Conservation (phyloP, 2,888 invertebrate genomes). For the Chalcis sispes region DNA sequence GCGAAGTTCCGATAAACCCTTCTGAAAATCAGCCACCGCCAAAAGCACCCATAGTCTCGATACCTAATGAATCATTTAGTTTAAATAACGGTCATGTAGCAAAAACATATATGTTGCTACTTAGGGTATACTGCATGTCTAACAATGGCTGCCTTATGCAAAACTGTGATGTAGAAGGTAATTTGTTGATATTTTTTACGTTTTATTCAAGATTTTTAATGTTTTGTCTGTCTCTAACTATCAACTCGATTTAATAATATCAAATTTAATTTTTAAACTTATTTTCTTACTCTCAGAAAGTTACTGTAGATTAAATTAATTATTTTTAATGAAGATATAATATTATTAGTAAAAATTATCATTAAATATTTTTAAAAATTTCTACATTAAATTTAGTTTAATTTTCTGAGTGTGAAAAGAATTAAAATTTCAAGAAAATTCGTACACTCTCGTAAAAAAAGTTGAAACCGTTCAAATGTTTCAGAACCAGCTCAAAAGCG, state of each 20-base stretch:
- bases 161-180: constrained; percentile 76
- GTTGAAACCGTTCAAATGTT: background rate
- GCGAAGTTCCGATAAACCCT: constrained; percentile 87
- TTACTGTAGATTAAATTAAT: too few species aligned
- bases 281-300: too few species aligned
- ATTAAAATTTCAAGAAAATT: too few species aligned
- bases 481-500: constrained; percentile 84
- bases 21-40: constrained; percentile 81
- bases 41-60: constrained; percentile 87
- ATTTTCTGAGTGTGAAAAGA: background rate
- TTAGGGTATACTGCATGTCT: constrained; percentile 81
- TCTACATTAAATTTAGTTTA: too few species aligned
- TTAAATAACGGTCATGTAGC: constrained; percentile 87
- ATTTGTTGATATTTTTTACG: constrained; percentile 20
- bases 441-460: too few species aligned
- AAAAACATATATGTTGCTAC: constrained; percentile 88
- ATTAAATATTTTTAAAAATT: too few species aligned
- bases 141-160: constrained; percentile 72
- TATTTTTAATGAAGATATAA: too few species aligned
- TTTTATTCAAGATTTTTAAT: background rate
- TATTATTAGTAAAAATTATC: too few species aligned
- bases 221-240: background rate
- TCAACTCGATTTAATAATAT: too few species aligned
- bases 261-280: too few species aligned
- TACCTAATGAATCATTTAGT: constrained; percentile 90